Base-by-base conservation (phyloP, 2,888 invertebrate species). In the Harpalus rufipes region DNA sequence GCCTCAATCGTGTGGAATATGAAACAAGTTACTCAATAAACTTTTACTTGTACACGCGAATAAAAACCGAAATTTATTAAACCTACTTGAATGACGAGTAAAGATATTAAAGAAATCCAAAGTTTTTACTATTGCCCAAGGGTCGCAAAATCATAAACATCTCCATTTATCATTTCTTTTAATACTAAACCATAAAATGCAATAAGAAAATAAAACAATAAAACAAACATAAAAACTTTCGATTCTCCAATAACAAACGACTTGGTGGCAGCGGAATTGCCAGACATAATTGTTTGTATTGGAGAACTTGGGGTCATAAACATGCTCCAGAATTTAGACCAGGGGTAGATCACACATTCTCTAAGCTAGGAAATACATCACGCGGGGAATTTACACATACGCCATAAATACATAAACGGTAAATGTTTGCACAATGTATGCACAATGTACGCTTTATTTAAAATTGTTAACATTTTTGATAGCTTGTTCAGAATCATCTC, bases 151-250 rank as follows among this genome's bases (percentile, higher is more conserved):
- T 81, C 81, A 81, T 81, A 81, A 81, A 81, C 81, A 81, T 81
- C 63, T 21, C 81, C 61, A 81, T 81, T 81, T 63, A 81, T 81
- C 81, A 81, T 81, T 81, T 81, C 81, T 81, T 81, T 81, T 81
- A 81, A 81, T 81, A 81, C 65, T 44, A 61, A 63, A 61, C 81
- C 81, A 81, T 81, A 81, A 81, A 81, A 81, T 81, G 81, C 81
- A 81, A 65, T 65, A 81, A 81, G 81, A 81, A 81, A 81, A 81
- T 81, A 81, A 81, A 81, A 81, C 81, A 81, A 81, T 81, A 81
- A 80, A 80, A 80, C 80, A 80, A 81, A 81, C 81, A 81, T 81
- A 81, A 81, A 81, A 81, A 81, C 81, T 81, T 81, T 81, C 81
- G 81, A 81, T 81, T 65, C 81, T 39, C 18, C 81, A 81, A 44